Evolutionary conservation across 2,797 vertebrate genomes (phyloP).

Genomic region (Microhierax caerulescens): DNA sequence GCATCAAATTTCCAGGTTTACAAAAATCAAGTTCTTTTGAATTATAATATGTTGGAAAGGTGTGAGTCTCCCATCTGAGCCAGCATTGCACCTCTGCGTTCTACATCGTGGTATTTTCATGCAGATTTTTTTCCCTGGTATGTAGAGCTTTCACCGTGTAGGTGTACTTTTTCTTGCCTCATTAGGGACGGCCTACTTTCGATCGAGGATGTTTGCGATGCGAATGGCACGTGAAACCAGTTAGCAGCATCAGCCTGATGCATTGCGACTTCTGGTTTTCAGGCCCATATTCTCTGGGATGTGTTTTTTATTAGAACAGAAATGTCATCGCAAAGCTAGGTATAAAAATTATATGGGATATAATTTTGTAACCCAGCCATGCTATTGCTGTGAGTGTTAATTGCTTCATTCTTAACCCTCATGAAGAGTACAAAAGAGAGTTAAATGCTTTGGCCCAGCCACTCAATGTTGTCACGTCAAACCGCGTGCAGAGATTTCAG

Average conservation of each 20-base stretch:
- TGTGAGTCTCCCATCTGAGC: background rate
- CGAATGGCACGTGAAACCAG: background rate
- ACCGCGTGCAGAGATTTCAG: background rate
- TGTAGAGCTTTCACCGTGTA: background rate
- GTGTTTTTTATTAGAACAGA: background rate
- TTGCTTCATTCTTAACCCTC: background rate
- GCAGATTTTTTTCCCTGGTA: background rate
- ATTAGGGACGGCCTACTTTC: background rate
- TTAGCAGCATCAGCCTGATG: background rate
- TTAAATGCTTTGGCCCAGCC: background rate
- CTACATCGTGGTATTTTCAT: background rate
- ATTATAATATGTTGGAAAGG: rapidly evolving
- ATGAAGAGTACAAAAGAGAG: background rate
- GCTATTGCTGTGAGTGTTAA: background rate
- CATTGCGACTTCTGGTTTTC: background rate
- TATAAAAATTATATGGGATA: background rate
- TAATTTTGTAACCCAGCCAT: background rate
- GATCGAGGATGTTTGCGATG: background rate
- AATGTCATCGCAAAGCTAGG: background rate
- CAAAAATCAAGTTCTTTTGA: background rate
- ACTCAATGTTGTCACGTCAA: background rate
- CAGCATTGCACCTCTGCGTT: rapidly evolving
- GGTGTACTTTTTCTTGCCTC: background rate
- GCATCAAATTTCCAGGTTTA: background rate
- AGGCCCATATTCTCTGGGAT: background rate